Evolutionary conservation across 2,113 vertebrate species (phyloP), one percentile per base, ranked within the genome.

Genomic region (Phalacrocorax brasilianus): DNA sequence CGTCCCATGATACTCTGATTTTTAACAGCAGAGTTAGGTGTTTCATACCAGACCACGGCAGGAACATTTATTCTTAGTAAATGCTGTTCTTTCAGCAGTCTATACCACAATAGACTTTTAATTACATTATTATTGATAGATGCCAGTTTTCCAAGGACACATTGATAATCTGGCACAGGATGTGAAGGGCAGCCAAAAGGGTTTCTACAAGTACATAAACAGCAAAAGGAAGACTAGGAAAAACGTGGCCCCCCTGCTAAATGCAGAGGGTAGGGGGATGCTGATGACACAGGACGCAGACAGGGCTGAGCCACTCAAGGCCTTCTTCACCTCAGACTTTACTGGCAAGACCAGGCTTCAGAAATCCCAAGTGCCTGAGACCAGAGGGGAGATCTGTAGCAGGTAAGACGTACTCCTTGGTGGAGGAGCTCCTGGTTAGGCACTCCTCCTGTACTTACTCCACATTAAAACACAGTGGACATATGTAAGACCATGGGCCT

Each of bases 261-360:
- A 52, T 1, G 12, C 23, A 15, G 52, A 38, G 38, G 9, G 38
- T 38, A 5, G 3, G 32, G 24, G 14, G 1, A 1, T 23, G n/a
- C 33, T 52, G 45, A 45, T 38, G 32, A 27, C 53, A 59, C 7
- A 16, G 56, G 49, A 21, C 35, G 35, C 12, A 23, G 44, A 26
- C 35, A 33, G 52, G 44, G 27, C 32, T 2, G 1, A 66, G 30
- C 24, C 8, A 17, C 24, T 35, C 35, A 12, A 30, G 22, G 38
- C 27, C 15, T 2, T 7, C 70, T 38, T 67, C 44, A 45, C 45
- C 52, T 38, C 52, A 26, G n/a, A 30, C 35, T 17, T 35, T 11
- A 33, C 45, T 20, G 49, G 33, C 14, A 44, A 58, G 27, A 38
- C 24, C 0, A 3, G 40, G 19, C 47, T 27, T 38, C 66, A 40